Percentiles rank a stretch among this genome's conserved stretches.
Conservation (phyloP, 2,888 invertebrate species). For the Polyploca ridens region DNA sequence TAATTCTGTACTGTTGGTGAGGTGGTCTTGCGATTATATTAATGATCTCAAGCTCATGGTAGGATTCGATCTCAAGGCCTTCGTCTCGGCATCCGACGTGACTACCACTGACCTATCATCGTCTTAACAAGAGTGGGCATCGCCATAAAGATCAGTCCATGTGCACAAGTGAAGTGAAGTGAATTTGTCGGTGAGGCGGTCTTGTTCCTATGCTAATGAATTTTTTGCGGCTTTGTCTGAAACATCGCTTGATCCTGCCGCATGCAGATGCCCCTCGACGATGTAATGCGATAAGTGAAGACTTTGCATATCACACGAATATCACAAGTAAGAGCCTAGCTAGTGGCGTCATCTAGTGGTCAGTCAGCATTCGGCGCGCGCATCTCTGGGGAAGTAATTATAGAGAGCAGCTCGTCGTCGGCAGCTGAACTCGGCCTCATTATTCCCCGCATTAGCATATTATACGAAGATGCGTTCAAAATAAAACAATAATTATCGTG, state of each 20-base stretch:
- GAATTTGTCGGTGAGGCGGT: background rate
- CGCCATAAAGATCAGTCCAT: too few species aligned
- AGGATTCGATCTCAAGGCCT: too few species aligned
- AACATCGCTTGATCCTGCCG: background rate
- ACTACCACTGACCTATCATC: too few species aligned
- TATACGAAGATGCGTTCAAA: constrained; percentile 14
- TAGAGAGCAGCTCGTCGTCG: background rate
- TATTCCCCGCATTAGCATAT: constrained; percentile 18
- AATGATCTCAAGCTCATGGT: too few species aligned
- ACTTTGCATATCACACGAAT: background rate
- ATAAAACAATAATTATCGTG: constrained; percentile 17
- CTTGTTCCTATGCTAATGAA: background rate
- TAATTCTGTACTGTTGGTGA: too few species aligned
- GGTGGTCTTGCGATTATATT: too few species aligned
- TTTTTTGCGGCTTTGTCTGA: background rate
- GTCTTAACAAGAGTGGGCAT: too few species aligned
- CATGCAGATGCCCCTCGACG: background rate
- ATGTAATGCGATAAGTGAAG: background rate
- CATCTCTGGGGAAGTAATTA: background rate
- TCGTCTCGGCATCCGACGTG: too few species aligned
- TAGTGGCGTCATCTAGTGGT: background rate
- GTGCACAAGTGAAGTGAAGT: too few species aligned
- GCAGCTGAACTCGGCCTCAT: constrained; percentile 13
- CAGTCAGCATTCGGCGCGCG: background rate
- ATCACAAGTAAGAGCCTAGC: background rate